phyloP scores from a whole-genome alignment of 2,113 vertebrate genomes.

The Syrmaticus mikado region DNA sequence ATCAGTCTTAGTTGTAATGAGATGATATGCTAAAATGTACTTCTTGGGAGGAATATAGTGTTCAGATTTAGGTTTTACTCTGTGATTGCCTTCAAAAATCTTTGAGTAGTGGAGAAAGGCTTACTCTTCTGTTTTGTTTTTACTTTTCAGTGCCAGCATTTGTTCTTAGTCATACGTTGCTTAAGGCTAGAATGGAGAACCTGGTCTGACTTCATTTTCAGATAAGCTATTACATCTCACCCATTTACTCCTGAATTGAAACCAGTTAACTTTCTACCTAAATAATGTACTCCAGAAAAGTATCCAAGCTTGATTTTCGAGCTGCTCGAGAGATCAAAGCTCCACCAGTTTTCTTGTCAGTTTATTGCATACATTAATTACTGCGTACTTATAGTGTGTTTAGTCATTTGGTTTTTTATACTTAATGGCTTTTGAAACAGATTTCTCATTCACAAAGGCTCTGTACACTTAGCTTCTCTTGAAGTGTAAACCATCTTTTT shows the following conservation, averaged over 20 bases:
- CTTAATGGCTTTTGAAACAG: neutral
- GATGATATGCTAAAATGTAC: neutral
- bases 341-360: conserved; percentile 5
- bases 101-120: neutral
- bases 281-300: neutral
- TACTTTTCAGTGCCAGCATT: neutral
- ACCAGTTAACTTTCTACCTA: neutral
- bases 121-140: neutral
- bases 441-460: neutral
- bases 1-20: neutral
- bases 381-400: neutral
- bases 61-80: neutral
- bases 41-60: neutral
- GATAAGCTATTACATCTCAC: neutral
- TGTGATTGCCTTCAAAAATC: neutral
- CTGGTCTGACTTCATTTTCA: neutral
- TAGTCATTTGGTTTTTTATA: neutral
- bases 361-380: conserved; percentile 5
- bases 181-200: neutral
- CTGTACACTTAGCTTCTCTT: neutral
- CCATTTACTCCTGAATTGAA: neutral
- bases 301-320: neutral
- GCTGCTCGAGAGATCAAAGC: neutral
- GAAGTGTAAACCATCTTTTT: neutral
- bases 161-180: neutral